Evolutionary conservation across 2,113 vertebrate species (phyloP).

Genomic region (Coregonus clupeaformis): DNA sequence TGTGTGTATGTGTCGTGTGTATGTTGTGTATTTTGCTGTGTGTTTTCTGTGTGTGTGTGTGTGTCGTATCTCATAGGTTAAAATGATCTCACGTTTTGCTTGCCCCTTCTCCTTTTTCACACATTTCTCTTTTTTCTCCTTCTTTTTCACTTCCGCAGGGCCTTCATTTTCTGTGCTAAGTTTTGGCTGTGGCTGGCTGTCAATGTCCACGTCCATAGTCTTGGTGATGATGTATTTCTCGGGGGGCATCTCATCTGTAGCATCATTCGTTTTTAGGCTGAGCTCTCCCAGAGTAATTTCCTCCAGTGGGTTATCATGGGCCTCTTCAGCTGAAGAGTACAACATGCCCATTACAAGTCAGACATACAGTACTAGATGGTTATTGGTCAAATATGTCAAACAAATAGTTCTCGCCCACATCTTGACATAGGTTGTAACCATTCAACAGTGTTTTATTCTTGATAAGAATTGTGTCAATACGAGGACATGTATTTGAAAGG

Average conservation of each 20-base stretch:
- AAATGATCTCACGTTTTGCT: slow-evolving; percentile 50
- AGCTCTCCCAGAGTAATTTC: slow-evolving; percentile 69
- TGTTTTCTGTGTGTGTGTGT: too few relatives aligned
- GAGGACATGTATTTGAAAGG: too few relatives aligned
- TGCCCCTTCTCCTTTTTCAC: slow-evolving; percentile 53
- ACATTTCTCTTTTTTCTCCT: slow-evolving; percentile 62
- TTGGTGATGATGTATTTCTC: slow-evolving; percentile 44
- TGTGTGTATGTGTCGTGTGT: too few relatives aligned
- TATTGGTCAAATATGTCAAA: not conserved
- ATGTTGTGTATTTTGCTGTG: too few relatives aligned
- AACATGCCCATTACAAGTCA: not conserved
- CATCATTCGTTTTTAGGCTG: slow-evolving; percentile 18
- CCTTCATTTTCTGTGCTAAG: slow-evolving; percentile 29
- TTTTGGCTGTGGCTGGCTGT: slow-evolving; percentile 39
- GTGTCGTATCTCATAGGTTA: too few relatives aligned
- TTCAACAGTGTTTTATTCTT: too few relatives aligned
- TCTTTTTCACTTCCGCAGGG: not conserved
- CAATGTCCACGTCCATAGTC: slow-evolving; percentile 52
- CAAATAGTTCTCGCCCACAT: not conserved
- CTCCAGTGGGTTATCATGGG: slow-evolving; percentile 72
- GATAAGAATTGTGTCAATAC: too few relatives aligned
- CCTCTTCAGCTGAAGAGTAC: slow-evolving; percentile 67
- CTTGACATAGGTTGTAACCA: too few relatives aligned
- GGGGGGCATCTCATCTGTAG: slow-evolving; percentile 29
- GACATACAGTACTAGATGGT: not conserved